Evolutionary conservation across 2,797 vertebrate species (phyloP).

Genomic region (Odontamblyopus lacepedii): DNA sequence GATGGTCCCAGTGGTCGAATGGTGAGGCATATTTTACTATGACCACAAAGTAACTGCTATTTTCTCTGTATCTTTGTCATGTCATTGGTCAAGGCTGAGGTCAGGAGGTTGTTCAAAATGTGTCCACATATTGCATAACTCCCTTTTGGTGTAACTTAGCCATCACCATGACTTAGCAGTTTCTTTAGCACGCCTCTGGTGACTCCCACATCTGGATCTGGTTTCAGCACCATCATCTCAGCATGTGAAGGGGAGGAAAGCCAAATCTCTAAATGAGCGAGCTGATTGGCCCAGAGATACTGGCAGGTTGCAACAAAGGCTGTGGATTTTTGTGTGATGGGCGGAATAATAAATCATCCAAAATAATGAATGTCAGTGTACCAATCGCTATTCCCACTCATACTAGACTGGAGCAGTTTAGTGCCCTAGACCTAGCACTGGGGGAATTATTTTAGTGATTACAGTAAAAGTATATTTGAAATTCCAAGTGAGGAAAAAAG

Average conservation of each 20-base stretch:
- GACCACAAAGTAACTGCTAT: neutral
- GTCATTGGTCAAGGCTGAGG: neutral
- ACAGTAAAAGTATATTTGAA: no score
- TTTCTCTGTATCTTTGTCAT: constrained; percentile 6
- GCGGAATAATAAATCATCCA: constrained; percentile 11
- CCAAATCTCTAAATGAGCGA: constrained; percentile 43
- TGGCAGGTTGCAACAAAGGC: constrained; percentile 2
- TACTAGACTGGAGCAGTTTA: neutral
- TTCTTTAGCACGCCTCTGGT: constrained; percentile 34
- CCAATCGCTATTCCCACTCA: neutral
- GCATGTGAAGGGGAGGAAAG: constrained; percentile 23
- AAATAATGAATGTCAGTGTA: neutral
- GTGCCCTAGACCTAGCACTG: neutral
- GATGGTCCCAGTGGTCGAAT: constrained; percentile 89
- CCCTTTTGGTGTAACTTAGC: constrained; percentile 15
- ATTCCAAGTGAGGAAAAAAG: no score
- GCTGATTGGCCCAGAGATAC: constrained; percentile 51
- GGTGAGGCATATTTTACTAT: constrained; percentile 71
- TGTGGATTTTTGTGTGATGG: constrained; percentile 7
- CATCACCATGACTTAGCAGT: constrained; percentile 64
- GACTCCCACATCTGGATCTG: constrained; percentile 68
- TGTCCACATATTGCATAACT: constrained; percentile 36
- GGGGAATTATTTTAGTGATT: neutral
- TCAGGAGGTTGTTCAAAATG: neutral
- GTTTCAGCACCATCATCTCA: constrained; percentile 33